Base-by-base conservation (phyloP, 1,140 invertebrate species). In the Gryllus bimaculatus region DNA sequence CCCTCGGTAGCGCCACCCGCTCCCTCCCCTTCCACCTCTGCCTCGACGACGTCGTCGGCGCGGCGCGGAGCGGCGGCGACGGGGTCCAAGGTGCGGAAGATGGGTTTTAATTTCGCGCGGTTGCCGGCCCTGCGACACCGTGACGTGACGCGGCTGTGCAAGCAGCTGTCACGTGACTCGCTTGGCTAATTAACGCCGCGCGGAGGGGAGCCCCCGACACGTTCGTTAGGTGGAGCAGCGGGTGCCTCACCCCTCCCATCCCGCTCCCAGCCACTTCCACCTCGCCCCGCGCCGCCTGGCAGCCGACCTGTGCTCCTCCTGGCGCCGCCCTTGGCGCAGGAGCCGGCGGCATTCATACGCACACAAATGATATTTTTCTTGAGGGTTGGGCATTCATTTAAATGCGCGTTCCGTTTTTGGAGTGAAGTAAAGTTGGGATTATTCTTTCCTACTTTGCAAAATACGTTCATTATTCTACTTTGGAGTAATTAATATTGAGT, bases 91-190 rank as follows among this genome's bases (percentile, higher is more conserved):
- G 54, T 66, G 54, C 54, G 54, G 54, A 66, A 66, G 54, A 66
- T 66, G 54, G 54, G 54, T 66, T 66, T 66, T 66, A 66, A 66
- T 66, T 66, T 66, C 54, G 54, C 54, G 54, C 54, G 54, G 54
- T 66, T 66, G 54, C 54, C 54, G 54, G 54, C 54, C 54, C 54
- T 66, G 54, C 54, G 54, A 13, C 54, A 18, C 54, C 54, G 54
- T 66, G 54, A 66, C 54, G 54, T 66, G 54, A 66, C 54, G 18
- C 54, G 54, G 54, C 54, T 66, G 54, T 66, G 54, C 54, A 66
- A 66, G 54, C 54, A 66, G 54, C 54, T 66, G 54, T 66, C 54
- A 66, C 54, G 54, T 66, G 54, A 66, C 54, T 7, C 54, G 54
- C 54, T 66, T 66, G 54, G 54, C 54, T 66, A 66, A 66, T 66